A percentile compares a stretch with the other conserved stretches of the same genome.
Evolutionary conservation across 2,113 vertebrate species (phyloP).

Genomic region (Garra rufa): DNA sequence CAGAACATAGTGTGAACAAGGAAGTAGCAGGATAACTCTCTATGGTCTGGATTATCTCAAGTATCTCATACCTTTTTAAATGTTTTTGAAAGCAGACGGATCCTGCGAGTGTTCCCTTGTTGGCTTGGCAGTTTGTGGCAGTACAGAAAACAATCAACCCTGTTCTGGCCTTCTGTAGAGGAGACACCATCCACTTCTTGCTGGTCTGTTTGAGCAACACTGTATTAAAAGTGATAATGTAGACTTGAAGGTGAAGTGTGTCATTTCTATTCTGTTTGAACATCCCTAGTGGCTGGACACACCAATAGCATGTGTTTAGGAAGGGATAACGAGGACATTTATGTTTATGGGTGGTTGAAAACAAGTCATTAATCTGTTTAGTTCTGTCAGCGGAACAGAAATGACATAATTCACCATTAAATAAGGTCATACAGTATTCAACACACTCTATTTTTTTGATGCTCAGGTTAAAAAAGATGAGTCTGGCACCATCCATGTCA

Average conservation of each 20-base stretch:
- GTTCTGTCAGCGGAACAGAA: not conserved
- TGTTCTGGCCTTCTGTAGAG: constrained; percentile 94
- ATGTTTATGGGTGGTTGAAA: not conserved
- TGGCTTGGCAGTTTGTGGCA: constrained; percentile 95
- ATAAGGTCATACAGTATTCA: not conserved
- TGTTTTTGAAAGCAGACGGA: constrained; percentile 80
- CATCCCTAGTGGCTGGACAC: not conserved
- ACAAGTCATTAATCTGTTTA: not conserved
- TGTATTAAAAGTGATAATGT: not conserved
- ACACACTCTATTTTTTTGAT: constrained; percentile 2
- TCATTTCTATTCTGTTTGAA: not conserved
- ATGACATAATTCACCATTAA: not conserved
- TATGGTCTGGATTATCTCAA: not conserved
- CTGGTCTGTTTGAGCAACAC: constrained; percentile 74
- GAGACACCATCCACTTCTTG: constrained; percentile 91
- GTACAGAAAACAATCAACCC: constrained; percentile 89
- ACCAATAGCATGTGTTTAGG: not conserved
- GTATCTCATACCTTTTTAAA: not conserved
- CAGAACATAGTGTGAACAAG: not conserved
- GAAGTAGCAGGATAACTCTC: not conserved
- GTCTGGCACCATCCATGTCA: constrained; percentile 92
- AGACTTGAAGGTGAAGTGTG: not conserved
- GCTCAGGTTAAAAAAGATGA: constrained; percentile 93
- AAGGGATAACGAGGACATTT: not conserved
- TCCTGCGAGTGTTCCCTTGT: constrained; percentile 91